Evolutionary conservation across 1,140 invertebrate genomes (phyloP).

Genomic region (Steinernema feltiae): DNA sequence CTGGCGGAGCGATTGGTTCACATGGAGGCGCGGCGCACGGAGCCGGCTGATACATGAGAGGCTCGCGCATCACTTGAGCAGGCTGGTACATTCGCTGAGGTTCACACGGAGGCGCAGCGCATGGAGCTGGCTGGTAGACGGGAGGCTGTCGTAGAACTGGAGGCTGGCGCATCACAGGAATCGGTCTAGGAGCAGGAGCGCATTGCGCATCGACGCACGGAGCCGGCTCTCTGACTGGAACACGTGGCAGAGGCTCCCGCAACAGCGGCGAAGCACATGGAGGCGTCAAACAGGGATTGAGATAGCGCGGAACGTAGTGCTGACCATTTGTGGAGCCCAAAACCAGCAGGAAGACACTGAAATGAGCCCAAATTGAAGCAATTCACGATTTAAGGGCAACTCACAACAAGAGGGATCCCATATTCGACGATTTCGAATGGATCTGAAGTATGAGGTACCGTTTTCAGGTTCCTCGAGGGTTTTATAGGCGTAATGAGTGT

Average conservation of each 20-base stretch:
- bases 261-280: not conserved
- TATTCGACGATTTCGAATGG: not conserved
- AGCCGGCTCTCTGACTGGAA: not conserved
- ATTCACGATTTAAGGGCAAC: not conserved
- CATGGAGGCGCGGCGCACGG: not conserved
- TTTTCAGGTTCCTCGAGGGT: not conserved
- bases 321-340: not conserved
- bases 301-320: not conserved
- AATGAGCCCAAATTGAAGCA: not conserved
- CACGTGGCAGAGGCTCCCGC: not conserved
- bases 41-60: not conserved
- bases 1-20: too few relatives aligned
- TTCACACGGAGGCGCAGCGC: not conserved
- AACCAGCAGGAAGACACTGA: not conserved
- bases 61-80: not conserved
- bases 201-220: not conserved
- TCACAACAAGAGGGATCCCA: slow-evolving; percentile 8
- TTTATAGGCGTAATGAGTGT: not conserved
- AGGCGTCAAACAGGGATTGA: not conserved
- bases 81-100: not conserved
- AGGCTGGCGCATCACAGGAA: too few relatives aligned
- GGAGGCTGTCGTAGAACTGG: too few relatives aligned
- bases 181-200: not conserved
- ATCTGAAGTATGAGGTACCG: not conserved
- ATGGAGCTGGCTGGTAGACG: too few relatives aligned